Percentiles rank a stretch among this genome's conserved stretches.
Conservation (phyloP, 2,113 vertebrate species). For the Ranitomeya imitator region DNA sequence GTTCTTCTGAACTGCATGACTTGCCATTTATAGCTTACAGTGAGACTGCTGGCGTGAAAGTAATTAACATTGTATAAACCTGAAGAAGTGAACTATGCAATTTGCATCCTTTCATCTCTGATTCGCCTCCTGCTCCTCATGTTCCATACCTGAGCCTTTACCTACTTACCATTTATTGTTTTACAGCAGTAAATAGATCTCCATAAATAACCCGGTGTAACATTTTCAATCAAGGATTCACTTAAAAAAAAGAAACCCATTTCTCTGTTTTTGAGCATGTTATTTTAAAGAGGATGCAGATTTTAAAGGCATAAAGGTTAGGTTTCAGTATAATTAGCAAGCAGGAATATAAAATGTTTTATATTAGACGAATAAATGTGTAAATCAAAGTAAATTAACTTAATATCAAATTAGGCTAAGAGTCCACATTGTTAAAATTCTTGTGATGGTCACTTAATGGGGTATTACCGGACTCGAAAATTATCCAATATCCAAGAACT, state of each 20-base stretch:
- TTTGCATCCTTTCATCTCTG: constrained; percentile 31
- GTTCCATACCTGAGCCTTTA: not conserved
- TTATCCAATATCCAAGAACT: too few species aligned
- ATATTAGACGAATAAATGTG: too few species aligned
- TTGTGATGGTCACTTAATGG: too few species aligned
- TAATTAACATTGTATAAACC: constrained; percentile 42
- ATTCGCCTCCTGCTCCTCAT: constrained; percentile 18
- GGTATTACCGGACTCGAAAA: too few species aligned
- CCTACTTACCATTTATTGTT: constrained; percentile 2
- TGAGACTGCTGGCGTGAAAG: constrained; percentile 29
- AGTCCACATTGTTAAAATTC: too few species aligned
- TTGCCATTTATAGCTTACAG: constrained; percentile 39
- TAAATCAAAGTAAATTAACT: too few species aligned
- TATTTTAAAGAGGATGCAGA: not conserved
- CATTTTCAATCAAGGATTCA: not conserved
- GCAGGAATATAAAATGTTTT: not conserved
- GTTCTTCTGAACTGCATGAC: not conserved
- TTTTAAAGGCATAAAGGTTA: not conserved
- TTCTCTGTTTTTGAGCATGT: not conserved
- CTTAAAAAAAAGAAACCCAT: not conserved
- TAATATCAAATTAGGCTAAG: not conserved
- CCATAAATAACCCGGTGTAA: not conserved
- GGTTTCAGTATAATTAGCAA: not conserved
- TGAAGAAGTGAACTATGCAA: constrained; percentile 24
- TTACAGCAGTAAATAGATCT: constrained; percentile 2